A percentile compares a stretch with the other conserved stretches of the same genome.
Evolutionary conservation across 2,888 invertebrate species (phyloP).

Genomic region (Mimas tiliae): DNA sequence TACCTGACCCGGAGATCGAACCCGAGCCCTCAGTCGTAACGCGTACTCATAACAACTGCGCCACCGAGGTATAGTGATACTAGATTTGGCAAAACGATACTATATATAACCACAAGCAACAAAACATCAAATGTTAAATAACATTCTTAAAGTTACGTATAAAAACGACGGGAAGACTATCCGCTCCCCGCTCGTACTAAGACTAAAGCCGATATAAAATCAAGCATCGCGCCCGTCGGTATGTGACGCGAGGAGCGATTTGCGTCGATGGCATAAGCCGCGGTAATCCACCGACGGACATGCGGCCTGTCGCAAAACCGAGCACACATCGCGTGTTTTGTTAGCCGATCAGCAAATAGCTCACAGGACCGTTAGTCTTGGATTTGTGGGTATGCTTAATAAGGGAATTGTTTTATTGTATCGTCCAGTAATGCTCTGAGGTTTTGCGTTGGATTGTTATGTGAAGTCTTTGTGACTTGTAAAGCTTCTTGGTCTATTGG

Average conservation of each 20-base stretch:
- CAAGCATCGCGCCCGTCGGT: background rate
- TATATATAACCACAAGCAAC: too few relatives aligned
- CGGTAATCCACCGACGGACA: slow-evolving; percentile 11
- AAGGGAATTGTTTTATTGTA: background rate
- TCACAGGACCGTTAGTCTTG: background rate
- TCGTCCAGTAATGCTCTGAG: too few relatives aligned
- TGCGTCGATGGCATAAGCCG: slow-evolving; percentile 14
- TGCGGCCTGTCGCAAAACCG: background rate
- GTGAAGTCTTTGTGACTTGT: too few relatives aligned
- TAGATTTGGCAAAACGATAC: too few relatives aligned
- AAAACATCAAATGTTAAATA: too few relatives aligned
- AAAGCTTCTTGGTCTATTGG: too few relatives aligned
- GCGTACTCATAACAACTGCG: too few relatives aligned
- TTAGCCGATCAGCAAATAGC: slow-evolving; percentile 7
- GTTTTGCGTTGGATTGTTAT: too few relatives aligned
- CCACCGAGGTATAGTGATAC: too few relatives aligned
- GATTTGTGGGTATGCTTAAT: background rate
- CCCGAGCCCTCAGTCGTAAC: too few relatives aligned
- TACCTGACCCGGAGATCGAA: too few relatives aligned
- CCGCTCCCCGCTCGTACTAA: background rate
- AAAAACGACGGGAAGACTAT: background rate
- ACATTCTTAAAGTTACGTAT: too few relatives aligned
- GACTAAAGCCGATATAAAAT: background rate
- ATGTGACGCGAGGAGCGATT: slow-evolving; percentile 6
- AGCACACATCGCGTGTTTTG: background rate